phyloP scores from a whole-genome alignment of 2,888 invertebrate species.

The Cyaniris semiargus region DNA sequence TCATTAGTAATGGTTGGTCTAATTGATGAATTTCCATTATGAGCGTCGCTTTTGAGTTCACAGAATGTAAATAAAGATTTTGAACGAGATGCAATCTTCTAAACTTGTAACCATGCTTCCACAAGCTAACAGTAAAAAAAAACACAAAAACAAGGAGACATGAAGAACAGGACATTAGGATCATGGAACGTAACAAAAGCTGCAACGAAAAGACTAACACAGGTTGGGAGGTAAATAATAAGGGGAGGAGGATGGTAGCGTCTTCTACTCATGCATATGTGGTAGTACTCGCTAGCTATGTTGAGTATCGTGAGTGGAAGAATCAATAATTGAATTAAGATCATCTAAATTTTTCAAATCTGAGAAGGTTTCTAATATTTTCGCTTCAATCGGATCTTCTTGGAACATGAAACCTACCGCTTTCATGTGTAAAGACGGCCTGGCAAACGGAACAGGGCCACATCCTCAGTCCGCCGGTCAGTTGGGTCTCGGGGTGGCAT shows the following conservation, averaged over 20 bases:
- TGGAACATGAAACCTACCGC: conserved; percentile 82
- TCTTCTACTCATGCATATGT: conserved; percentile 15
- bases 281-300: not conserved
- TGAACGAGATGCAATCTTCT: not conserved
- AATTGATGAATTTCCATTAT: conserved; percentile 22
- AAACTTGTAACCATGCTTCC: not conserved
- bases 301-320: not conserved
- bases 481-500: conserved; percentile 95
- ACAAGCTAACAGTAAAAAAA: conserved; percentile 16
- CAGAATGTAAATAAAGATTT: not conserved
- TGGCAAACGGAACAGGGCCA: conserved; percentile 98
- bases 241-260: conserved; percentile 10
- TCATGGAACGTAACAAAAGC: not conserved
- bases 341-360: too few species aligned
- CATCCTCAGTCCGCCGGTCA: conserved; percentile 93
- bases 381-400: not conserved
- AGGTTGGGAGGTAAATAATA: not conserved
- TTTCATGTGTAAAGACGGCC: conserved; percentile 96
- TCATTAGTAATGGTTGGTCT: not conserved
- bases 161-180: not conserved
- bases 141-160: conserved; percentile 13
- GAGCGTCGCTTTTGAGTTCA: not conserved
- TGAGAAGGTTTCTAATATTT: not conserved
- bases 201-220: not conserved
- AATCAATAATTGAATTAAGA: not conserved